A percentile compares a stretch with the other conserved stretches of the same genome.
Conservation (phyloP, 1,140 invertebrate genomes). For the Cryptotermes secundus region DNA sequence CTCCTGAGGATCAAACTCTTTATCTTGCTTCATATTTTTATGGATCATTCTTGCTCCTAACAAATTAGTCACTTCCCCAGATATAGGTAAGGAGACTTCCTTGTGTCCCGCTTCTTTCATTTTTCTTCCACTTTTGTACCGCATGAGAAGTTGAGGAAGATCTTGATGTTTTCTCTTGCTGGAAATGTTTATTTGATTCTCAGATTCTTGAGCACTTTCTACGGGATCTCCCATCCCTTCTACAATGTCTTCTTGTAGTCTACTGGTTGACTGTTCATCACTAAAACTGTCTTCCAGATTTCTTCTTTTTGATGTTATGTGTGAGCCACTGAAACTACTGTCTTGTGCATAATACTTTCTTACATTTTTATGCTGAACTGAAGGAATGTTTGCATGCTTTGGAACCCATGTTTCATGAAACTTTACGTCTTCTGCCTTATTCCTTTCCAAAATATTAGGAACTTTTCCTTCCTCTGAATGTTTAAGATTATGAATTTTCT, state of each 20-base stretch:
- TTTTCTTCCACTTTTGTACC: background rate
- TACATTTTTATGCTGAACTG: background rate
- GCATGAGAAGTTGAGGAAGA: background rate
- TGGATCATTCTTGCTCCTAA: background rate
- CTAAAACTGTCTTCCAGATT: too few relatives aligned
- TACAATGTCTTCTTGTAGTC: too few relatives aligned
- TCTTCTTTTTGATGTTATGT: too few relatives aligned
- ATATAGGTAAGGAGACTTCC: too few relatives aligned
- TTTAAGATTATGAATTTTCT: background rate
- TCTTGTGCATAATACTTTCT: background rate
- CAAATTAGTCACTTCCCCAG: background rate
- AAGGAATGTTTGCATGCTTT: background rate
- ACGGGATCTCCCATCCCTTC: too few relatives aligned
- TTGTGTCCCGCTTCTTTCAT: background rate
- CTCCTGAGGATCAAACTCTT: background rate
- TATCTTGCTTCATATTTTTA: background rate
- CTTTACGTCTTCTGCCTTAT: background rate
- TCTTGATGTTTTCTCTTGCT: too few relatives aligned
- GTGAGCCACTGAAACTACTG: too few relatives aligned
- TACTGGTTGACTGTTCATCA: too few relatives aligned
- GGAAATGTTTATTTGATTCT: too few relatives aligned
- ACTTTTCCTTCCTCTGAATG: background rate
- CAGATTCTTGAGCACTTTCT: too few relatives aligned
- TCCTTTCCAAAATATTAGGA: background rate
- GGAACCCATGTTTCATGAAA: background rate